Conservation (phyloP, 2,888 invertebrate genomes). For the Lithophane leautieri region DNA sequence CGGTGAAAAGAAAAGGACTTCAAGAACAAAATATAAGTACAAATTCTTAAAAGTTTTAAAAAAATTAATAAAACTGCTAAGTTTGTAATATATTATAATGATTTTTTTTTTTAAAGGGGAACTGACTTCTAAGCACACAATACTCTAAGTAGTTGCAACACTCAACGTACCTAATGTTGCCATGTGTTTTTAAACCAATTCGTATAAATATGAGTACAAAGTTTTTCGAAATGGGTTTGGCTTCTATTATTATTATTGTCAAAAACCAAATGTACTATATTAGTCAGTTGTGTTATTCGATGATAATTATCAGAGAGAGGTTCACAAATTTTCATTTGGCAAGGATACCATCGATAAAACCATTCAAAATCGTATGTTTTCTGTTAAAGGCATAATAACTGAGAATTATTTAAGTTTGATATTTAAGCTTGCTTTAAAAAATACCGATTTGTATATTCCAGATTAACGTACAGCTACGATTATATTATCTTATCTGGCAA, state of each 20-base stretch:
- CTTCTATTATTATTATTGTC: background rate
- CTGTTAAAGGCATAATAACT: no score
- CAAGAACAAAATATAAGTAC: no score
- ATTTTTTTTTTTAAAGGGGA: no score
- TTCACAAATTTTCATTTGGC: background rate
- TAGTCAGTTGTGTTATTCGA: background rate
- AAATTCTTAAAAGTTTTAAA: background rate
- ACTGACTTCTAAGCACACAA: background rate
- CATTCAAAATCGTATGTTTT: background rate
- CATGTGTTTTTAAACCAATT: constrained; percentile 9
- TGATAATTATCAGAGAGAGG: background rate
- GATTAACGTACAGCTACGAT: constrained; percentile 14
- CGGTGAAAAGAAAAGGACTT: background rate
- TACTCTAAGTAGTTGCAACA: background rate
- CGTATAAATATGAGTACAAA: background rate
- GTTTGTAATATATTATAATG: no score
- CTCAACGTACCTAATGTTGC: constrained; percentile 22
- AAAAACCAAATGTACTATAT: background rate
- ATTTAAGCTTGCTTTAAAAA: background rate
- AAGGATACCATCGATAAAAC: background rate
- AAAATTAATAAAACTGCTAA: background rate
- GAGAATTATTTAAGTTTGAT: background rate
- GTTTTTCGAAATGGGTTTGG: background rate
- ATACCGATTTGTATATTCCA: background rate
- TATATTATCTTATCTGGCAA: constrained; percentile 48